These are phyloP conservation scores for Apodemia mormo DNA, from an alignment of 2,888 invertebrate genomes.

Conservation along the genomic window DNA sequence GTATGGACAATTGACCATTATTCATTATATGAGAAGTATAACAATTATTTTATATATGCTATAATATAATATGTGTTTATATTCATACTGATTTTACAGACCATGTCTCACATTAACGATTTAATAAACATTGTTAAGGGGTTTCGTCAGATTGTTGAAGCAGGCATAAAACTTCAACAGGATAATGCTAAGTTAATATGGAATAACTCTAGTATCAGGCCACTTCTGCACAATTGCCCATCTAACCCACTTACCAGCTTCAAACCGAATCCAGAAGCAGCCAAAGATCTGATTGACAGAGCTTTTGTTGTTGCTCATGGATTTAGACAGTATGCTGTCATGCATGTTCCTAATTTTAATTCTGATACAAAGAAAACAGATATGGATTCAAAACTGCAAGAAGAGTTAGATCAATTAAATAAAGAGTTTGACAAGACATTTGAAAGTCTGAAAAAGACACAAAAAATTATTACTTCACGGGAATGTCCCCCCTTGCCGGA, in stretches of 20 bases:
- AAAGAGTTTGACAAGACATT: slow-evolving; percentile 71
- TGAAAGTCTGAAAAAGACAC: slow-evolving; percentile 57
- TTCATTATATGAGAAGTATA: no score
- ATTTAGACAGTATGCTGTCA: slow-evolving; percentile 80
- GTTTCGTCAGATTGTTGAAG: slow-evolving; percentile 85
- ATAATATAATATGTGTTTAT: slow-evolving; percentile 18
- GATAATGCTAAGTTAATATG: slow-evolving; percentile 82
- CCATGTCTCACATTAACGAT: slow-evolving; percentile 84
- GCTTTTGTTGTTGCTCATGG: slow-evolving; percentile 87
- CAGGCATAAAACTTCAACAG: slow-evolving; percentile 85
- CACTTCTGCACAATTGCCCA: slow-evolving; percentile 55
- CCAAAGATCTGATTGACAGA: slow-evolving; percentile 80
- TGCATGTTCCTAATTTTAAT: slow-evolving; percentile 60
- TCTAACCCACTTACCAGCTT: slow-evolving; percentile 56
- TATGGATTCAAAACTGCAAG: slow-evolving; percentile 59
- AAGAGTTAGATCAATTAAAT: slow-evolving; percentile 71
- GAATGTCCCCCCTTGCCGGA: slow-evolving; percentile 35
- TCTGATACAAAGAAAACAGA: slow-evolving; percentile 44
- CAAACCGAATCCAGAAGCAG: slow-evolving; percentile 52
- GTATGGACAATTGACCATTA: no score
- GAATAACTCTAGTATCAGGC: slow-evolving; percentile 86
- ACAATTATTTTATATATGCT: slow-evolving; percentile 13
- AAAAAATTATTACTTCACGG: slow-evolving; percentile 36
- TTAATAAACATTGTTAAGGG: slow-evolving; percentile 86
- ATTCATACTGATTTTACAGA: slow-evolving; percentile 52